Conservation (phyloP, 2,113 vertebrate genomes). For the Salminus brasiliensis region DNA sequence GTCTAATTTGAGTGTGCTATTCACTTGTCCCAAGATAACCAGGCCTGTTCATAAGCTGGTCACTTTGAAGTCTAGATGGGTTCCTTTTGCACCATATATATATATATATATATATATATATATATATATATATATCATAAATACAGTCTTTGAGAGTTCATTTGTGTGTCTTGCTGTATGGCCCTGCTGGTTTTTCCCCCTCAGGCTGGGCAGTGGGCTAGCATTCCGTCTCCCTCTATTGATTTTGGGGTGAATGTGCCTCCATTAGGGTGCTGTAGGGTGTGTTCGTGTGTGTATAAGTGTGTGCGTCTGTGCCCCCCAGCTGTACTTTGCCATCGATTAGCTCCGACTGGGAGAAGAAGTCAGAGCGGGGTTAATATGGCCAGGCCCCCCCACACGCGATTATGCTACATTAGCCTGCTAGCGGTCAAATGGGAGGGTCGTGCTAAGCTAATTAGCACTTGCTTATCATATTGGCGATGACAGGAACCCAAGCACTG, state of each 20-base stretch:
- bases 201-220: slow-evolving; percentile 35
- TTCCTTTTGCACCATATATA: neutral
- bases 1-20: neutral
- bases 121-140: neutral
- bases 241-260: slow-evolving; percentile 78
- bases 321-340: slow-evolving; percentile 95
- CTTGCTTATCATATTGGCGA: slow-evolving; percentile 79
- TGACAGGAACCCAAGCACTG: slow-evolving; percentile 74
- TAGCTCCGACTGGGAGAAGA: slow-evolving; percentile 82
- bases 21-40: neutral
- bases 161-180: neutral
- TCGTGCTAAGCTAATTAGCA: slow-evolving; percentile 84
- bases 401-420: slow-evolving; percentile 85
- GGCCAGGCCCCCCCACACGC: slow-evolving; percentile 76
- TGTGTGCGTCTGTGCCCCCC: slow-evolving; percentile 84
- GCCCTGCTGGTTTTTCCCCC: slow-evolving; percentile 22
- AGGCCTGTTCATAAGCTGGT: neutral
- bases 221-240: slow-evolving; percentile 74
- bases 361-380: slow-evolving; percentile 89
- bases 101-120: too few species aligned
- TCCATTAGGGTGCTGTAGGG: slow-evolving; percentile 93
- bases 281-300: slow-evolving; percentile 71
- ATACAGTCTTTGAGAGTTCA: neutral
- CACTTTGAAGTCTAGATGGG: neutral
- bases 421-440: slow-evolving; percentile 81